These are phyloP conservation scores for Fissipunctia ypsillon DNA, from an alignment of 2,888 invertebrate species.

Conservation along the genomic window DNA sequence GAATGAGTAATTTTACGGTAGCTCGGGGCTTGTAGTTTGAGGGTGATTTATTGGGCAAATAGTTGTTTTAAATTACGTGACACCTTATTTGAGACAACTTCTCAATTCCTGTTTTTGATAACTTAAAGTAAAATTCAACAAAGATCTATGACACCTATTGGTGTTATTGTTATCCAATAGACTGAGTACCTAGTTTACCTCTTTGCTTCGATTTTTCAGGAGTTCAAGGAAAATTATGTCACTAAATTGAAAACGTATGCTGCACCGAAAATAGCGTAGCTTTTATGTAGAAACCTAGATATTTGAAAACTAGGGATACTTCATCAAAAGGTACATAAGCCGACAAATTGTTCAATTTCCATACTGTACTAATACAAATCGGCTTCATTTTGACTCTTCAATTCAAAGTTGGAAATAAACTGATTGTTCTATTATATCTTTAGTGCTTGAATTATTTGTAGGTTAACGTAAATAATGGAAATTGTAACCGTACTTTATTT, in stretches of 20 bases:
- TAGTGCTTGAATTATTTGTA: not conserved
- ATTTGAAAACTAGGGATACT: not conserved
- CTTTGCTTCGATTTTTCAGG: not conserved
- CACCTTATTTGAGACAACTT: slow-evolving; percentile 7
- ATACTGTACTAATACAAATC: not conserved
- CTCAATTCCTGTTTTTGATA: slow-evolving; percentile 28
- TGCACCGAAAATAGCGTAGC: not conserved
- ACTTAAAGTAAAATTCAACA: not conserved
- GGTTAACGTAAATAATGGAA: not conserved
- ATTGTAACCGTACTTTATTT: slow-evolving; percentile 3
- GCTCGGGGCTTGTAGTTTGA: slow-evolving; percentile 23
- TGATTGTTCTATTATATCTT: not conserved
- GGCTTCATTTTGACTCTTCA: not conserved
- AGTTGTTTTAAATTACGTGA: slow-evolving; percentile 22
- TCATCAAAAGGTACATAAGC: not conserved
- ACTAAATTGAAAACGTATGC: not conserved
- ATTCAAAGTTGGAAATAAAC: slow-evolving; percentile 19
- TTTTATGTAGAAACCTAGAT: not conserved
- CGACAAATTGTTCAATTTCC: not conserved
- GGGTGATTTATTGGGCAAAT: slow-evolving; percentile 45
- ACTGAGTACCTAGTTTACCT: not conserved
- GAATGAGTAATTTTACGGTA: slow-evolving; percentile 37
- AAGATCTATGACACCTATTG: not conserved
- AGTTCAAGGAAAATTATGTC: not conserved
- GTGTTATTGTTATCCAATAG: not conserved